Percentiles rank a stretch among this genome's conserved stretches.
These are phyloP conservation scores for Cylas formicarius DNA, from an alignment of 1,140 invertebrate species.

Conservation along the genomic window DNA sequence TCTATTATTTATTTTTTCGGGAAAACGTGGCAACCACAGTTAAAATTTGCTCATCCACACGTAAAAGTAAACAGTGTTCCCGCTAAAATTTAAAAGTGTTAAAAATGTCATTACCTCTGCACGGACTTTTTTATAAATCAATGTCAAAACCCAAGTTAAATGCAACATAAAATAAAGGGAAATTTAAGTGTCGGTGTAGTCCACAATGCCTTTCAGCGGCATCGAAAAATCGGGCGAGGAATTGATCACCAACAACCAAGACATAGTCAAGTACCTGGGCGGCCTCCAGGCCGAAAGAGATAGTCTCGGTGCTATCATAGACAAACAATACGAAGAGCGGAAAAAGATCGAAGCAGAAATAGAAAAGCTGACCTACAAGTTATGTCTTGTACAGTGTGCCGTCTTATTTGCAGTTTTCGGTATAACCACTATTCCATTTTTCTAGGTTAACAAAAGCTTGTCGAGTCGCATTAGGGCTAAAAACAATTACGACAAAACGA, in stretches of 20 bases:
- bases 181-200: too few species aligned
- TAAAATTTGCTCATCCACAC: too few species aligned
- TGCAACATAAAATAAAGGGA: too few species aligned
- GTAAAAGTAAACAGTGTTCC: too few species aligned
- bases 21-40: too few species aligned
- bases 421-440: conserved; percentile 1
- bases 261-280: conserved; percentile 28
- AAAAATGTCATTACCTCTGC: conserved; percentile 13
- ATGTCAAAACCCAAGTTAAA: too few species aligned
- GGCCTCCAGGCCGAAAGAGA: conserved; percentile 26
- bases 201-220: conserved; percentile 8
- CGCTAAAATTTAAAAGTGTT: neutral
- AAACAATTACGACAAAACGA: conserved; percentile 28
- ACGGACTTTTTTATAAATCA: too few species aligned
- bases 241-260: conserved; percentile 28
- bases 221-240: conserved; percentile 22
- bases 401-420: conserved; percentile 8
- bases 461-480: conserved; percentile 28
- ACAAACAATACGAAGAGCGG: conserved; percentile 31
- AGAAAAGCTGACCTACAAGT: conserved; percentile 30
- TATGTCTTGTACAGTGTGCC: conserved; percentile 22
- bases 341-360: conserved; percentile 28
- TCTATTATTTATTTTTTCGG: too few species aligned
- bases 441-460: conserved; percentile 33
- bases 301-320: conserved; percentile 26